A percentile compares a stretch with the other conserved stretches of the same genome.
Conservation (phyloP, 1,140 invertebrate genomes). For the Pararge aegeria region DNA sequence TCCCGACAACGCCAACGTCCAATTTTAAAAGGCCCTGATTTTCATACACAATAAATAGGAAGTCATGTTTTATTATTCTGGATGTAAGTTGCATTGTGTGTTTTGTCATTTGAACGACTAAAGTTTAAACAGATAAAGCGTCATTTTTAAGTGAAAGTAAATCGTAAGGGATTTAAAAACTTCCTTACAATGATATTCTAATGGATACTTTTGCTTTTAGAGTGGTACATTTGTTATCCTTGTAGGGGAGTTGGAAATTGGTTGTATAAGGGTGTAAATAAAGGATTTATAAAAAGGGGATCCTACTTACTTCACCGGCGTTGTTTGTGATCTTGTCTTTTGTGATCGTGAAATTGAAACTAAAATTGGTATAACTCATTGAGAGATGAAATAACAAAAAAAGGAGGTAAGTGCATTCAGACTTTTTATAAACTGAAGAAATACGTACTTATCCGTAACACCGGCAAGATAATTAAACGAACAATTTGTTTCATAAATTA, state of each 20-base stretch:
- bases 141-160: slow-evolving; percentile 48
- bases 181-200: slow-evolving; percentile 27
- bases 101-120: slow-evolving; percentile 54
- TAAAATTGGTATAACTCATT: too few relatives aligned
- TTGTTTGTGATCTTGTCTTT: neutral
- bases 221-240: slow-evolving; percentile 28
- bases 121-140: slow-evolving; percentile 57
- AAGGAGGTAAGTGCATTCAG: too few relatives aligned
- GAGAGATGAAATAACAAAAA: too few relatives aligned
- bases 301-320: neutral
- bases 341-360: neutral
- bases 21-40: slow-evolving; percentile 25
- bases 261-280: slow-evolving; percentile 18
- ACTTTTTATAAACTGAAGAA: too few relatives aligned
- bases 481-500: too few relatives aligned
- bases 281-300: slow-evolving; percentile 3
- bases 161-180: slow-evolving; percentile 39
- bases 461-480: too few relatives aligned
- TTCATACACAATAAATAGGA: slow-evolving; percentile 15
- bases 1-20: slow-evolving; percentile 33
- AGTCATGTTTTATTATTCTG: slow-evolving; percentile 16
- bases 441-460: too few relatives aligned
- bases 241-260: slow-evolving; percentile 18
- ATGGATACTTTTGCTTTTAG: slow-evolving; percentile 34
- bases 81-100: slow-evolving; percentile 36